A percentile compares a stretch with the other conserved stretches of the same genome.
These are phyloP conservation scores for Tricholaema leucomelas DNA, from an alignment of 2,113 vertebrate species.

Conservation along the genomic window DNA sequence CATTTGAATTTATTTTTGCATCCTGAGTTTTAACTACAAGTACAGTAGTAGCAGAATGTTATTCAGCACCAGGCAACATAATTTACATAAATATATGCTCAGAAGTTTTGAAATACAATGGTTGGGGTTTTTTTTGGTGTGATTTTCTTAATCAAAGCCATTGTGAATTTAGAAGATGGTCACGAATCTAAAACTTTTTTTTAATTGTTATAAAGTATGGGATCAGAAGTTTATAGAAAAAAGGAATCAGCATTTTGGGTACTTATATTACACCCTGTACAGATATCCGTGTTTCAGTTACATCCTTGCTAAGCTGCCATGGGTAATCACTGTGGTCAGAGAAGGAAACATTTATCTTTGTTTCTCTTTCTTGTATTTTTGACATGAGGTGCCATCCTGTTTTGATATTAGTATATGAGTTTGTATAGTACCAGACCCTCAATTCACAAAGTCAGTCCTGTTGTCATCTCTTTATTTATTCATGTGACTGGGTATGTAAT, in stretches of 20 bases:
- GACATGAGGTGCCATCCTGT: background rate
- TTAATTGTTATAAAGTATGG: no score
- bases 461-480: background rate
- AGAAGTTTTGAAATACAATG: background rate
- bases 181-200: no score
- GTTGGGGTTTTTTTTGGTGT: no score
- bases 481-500: background rate
- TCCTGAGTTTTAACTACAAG: background rate
- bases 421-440: background rate
- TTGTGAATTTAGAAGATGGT: background rate
- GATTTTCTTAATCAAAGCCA: background rate
- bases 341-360: background rate
- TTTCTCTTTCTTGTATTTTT: background rate
- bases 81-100: background rate
- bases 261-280: background rate
- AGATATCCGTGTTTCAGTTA: background rate
- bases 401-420: rapidly evolving
- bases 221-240: background rate
- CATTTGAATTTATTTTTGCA: background rate
- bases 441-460: background rate
- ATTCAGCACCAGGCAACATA: background rate
- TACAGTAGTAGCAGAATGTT: background rate
- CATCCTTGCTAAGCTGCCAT: background rate
- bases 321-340: background rate
- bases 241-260: background rate